A percentile compares a stretch with the other conserved stretches of the same genome.
These are phyloP conservation scores for Drosophila watanabei DNA, from an alignment of 1,140 invertebrate species.

Conservation along the genomic window DNA sequence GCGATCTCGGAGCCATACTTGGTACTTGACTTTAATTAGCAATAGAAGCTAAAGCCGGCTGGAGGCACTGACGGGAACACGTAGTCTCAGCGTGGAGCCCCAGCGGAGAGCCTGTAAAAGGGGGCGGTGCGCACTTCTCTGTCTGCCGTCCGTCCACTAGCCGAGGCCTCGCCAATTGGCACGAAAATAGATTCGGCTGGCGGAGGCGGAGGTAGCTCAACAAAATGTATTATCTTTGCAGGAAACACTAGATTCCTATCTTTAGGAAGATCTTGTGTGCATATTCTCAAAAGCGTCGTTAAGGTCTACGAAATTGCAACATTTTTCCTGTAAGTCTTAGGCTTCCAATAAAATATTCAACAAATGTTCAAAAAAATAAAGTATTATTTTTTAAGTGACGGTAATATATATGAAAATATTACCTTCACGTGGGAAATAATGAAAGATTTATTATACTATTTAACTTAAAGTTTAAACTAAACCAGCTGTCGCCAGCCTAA, in stretches of 20 bases:
- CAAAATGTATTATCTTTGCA: constrained; percentile 12
- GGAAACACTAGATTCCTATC: constrained; percentile 20
- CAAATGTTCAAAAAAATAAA: background rate
- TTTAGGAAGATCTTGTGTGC: constrained; percentile 1
- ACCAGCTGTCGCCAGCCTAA: background rate
- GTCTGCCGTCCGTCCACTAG: constrained; percentile 12
- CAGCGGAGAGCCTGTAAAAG: constrained; percentile 48
- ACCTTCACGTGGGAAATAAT: no score
- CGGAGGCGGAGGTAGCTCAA: constrained; percentile 18
- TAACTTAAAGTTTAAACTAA: background rate
- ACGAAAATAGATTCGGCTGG: constrained; percentile 68
- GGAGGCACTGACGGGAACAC: constrained; percentile 5
- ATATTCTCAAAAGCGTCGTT: background rate
- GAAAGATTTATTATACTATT: background rate
- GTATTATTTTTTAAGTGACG: background rate
- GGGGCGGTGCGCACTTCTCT: constrained; percentile 36
- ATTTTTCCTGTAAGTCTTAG: background rate
- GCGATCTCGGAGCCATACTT: constrained; percentile 22
- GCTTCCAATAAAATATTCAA: background rate
- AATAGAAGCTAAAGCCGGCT: constrained; percentile 19
- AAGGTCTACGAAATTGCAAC: background rate
- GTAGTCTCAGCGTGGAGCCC: constrained; percentile 8
- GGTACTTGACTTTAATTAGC: constrained; percentile 56
- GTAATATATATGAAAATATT: no score
- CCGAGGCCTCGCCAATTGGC: constrained; percentile 68